A percentile compares a stretch with the other conserved stretches of the same genome.
Evolutionary conservation across 2,888 invertebrate species (phyloP).

Genomic region (Lamellibrachia satsuma): DNA sequence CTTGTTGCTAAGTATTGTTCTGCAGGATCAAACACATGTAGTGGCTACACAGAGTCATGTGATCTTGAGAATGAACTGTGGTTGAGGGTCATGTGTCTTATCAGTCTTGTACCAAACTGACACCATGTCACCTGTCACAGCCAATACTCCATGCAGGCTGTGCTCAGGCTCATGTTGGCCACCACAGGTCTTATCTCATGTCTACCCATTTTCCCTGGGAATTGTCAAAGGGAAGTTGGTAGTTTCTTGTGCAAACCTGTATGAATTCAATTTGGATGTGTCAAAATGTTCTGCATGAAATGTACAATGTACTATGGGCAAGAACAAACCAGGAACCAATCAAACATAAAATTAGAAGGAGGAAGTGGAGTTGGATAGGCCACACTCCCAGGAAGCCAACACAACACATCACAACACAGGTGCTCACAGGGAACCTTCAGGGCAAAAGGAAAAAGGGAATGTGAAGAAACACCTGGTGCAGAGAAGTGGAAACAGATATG

Average conservation of each 20-base stretch:
- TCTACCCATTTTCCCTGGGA: neutral
- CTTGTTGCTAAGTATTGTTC: neutral
- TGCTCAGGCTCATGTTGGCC: neutral
- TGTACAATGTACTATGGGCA: neutral
- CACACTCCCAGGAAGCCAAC: too few relatives aligned
- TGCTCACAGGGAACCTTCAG: too few relatives aligned
- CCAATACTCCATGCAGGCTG: neutral
- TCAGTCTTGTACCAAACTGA: neutral
- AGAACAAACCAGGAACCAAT: too few relatives aligned
- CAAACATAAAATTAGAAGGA: too few relatives aligned
- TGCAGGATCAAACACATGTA: neutral
- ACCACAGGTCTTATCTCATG: neutral
- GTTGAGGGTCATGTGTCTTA: neutral
- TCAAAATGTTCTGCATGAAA: neutral
- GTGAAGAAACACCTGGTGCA: too few relatives aligned
- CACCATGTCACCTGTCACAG: neutral
- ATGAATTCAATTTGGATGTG: neutral
- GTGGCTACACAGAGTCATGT: neutral
- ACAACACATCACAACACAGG: too few relatives aligned
- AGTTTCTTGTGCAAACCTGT: neutral
- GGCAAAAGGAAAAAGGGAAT: too few relatives aligned
- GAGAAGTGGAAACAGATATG: too few relatives aligned
- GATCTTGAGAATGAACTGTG: neutral
- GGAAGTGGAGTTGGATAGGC: too few relatives aligned
- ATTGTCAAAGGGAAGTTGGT: neutral